Base-by-base conservation (phyloP, 2,888 invertebrate genomes). In the Vesta saturnalis region DNA sequence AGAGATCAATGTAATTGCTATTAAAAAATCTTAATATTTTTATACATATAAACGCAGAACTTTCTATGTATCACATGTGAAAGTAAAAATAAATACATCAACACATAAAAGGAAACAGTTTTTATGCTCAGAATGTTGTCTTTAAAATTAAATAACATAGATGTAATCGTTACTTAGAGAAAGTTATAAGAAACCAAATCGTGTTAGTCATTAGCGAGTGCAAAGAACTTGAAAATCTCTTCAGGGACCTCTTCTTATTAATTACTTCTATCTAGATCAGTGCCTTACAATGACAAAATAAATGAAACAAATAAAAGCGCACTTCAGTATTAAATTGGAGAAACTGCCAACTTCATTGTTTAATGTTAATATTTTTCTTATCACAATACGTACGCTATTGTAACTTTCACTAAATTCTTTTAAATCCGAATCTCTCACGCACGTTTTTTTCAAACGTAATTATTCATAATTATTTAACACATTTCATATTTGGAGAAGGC, bases 101-200 rank as follows among this genome's bases (percentile, higher is more conserved):
- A 52, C 52, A 19, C 52, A 18, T 52, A 52, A 52, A 52, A 52
- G 52, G 52, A 52, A 52, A 52, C 21, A 19, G 21, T 52, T 52
- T 52, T 52, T 52, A 52, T 52, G 52, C 52, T 52, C 52, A 52
- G 19, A 52, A 52, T 52, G 52, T 43, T 14, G 43, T 52, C 19
- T 52, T 52, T 52, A 52, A 52, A 52, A 52, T 52, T 52, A 52
- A 52, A 52, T 52, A 52, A 52, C 52, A 19, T 52, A 19, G 52
- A 47, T 52, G 52, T 52, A 52, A 52, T 52, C 52, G 19, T 52
- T 52, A 21, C 52, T 52, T 52, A 21, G 52, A 52, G 52, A 52
- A 52, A 52, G 52, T 52, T 52, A 21, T 52, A 19, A 15, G 18
- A 52, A 52, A 52, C 19, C 52, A 19, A 52, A 52, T 52, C 52